Conservation (phyloP, 2,888 invertebrate genomes). For the Rugalucina vietnamica region DNA sequence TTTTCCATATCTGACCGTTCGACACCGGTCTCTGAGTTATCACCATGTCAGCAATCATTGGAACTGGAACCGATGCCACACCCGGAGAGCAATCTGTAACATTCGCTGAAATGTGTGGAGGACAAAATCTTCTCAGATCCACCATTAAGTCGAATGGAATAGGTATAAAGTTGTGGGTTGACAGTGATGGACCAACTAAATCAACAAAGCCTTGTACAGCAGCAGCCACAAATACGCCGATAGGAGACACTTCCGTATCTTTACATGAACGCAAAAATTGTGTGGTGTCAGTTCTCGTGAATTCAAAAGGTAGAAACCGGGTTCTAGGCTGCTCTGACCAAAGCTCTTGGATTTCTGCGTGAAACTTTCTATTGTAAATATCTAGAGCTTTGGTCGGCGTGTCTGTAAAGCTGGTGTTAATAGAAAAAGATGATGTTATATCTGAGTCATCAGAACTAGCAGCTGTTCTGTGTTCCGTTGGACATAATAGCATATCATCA, state of each 20-base stretch:
- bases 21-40: no score
- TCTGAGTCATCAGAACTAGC: not conserved
- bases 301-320: slow-evolving; percentile 35
- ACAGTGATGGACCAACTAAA: slow-evolving; percentile 25
- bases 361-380: not conserved
- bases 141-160: slow-evolving; percentile 56
- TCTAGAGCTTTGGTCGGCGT: not conserved
- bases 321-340: slow-evolving; percentile 1
- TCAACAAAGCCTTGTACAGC: slow-evolving; percentile 37
- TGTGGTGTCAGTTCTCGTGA: slow-evolving; percentile 14
- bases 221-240: slow-evolving; percentile 44
- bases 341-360: not conserved
- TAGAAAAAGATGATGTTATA: not conserved
- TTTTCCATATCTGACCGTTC: no score
- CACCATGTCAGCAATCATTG: slow-evolving; percentile 35
- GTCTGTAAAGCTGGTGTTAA: not conserved
- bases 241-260: not conserved
- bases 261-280: slow-evolving; percentile 24
- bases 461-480: not conserved
- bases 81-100: slow-evolving; percentile 37
- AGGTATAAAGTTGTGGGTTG: not conserved
- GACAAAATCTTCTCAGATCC: slow-evolving; percentile 42
- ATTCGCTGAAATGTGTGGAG: not conserved
- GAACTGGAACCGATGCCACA: slow-evolving; percentile 39
- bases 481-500: not conserved